Percentiles rank a stretch among this genome's conserved stretches.
Conservation (phyloP, 2,888 invertebrate genomes). For the Diarsia rubi region DNA sequence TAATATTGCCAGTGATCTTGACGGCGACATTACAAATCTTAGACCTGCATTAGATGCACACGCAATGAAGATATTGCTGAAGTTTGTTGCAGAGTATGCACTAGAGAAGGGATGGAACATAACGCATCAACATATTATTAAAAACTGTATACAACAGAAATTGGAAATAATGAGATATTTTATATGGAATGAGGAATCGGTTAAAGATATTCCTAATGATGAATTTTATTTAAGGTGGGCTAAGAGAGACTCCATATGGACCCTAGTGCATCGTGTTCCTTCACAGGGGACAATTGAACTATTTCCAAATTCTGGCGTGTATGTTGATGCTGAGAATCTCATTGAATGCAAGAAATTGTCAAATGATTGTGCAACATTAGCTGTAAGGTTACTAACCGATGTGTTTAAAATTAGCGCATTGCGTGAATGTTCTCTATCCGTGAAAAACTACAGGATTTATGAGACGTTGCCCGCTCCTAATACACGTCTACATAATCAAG, state of each 20-base stretch:
- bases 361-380: neutral
- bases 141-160: neutral
- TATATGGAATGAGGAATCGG: neutral
- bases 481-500: neutral
- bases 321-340: constrained; percentile 12
- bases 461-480: neutral
- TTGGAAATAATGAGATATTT: neutral
- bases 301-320: constrained; percentile 5
- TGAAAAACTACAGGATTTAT: neutral
- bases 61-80: neutral
- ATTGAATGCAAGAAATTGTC: neutral
- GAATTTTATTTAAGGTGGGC: neutral
- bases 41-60: constrained; percentile 5
- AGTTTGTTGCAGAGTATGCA: neutral
- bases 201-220: neutral
- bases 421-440: constrained; percentile 3
- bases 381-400: constrained; percentile 7
- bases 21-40: neutral
- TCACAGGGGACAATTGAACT: constrained; percentile 6
- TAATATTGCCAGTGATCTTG: neutral
- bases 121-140: neutral
- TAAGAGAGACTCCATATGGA: constrained; percentile 18
- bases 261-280: constrained; percentile 1
- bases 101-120: neutral
- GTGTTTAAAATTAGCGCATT: constrained; percentile 14